These are phyloP conservation scores for Octodonta nipae DNA, from an alignment of 2,888 invertebrate genomes.

Conservation along the genomic window DNA sequence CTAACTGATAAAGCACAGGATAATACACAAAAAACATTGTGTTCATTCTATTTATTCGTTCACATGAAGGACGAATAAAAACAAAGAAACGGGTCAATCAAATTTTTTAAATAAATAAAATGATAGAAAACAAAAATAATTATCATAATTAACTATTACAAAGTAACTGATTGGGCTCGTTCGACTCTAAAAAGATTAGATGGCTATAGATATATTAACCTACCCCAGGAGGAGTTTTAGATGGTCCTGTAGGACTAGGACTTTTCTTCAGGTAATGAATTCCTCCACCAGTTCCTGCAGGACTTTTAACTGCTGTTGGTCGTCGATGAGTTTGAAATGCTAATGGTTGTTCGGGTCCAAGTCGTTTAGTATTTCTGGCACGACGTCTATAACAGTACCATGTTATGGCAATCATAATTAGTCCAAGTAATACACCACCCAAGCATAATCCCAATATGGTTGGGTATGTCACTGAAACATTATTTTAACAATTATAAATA, in stretches of 20 bases:
- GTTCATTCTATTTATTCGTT: too few relatives aligned
- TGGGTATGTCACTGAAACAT: constrained; percentile 27
- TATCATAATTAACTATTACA: too few relatives aligned
- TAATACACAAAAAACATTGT: too few relatives aligned
- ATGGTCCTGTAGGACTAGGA: constrained; percentile 69
- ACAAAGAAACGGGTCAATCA: not conserved
- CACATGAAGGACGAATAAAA: too few relatives aligned
- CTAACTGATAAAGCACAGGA: too few relatives aligned
- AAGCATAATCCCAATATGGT: constrained; percentile 50
- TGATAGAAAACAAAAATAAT: not conserved
- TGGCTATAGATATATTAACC: constrained; percentile 9
- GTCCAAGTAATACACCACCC: constrained; percentile 44
- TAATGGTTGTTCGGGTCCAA: constrained; percentile 46
- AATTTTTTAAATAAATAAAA: not conserved
- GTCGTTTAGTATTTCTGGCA: constrained; percentile 31
- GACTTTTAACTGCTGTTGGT: constrained; percentile 74
- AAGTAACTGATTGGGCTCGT: not conserved
- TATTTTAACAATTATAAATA: constrained; percentile 4
- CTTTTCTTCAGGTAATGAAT: constrained; percentile 81
- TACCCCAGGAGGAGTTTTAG: constrained; percentile 44
- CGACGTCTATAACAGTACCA: constrained; percentile 51
- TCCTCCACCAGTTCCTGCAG: constrained; percentile 46
- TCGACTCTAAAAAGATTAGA: not conserved
- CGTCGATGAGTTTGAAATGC: constrained; percentile 60
- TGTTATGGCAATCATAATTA: constrained; percentile 47